Evolutionary conservation across 2,888 invertebrate species (phyloP).

Genomic region (Calliopum simillimum): DNA sequence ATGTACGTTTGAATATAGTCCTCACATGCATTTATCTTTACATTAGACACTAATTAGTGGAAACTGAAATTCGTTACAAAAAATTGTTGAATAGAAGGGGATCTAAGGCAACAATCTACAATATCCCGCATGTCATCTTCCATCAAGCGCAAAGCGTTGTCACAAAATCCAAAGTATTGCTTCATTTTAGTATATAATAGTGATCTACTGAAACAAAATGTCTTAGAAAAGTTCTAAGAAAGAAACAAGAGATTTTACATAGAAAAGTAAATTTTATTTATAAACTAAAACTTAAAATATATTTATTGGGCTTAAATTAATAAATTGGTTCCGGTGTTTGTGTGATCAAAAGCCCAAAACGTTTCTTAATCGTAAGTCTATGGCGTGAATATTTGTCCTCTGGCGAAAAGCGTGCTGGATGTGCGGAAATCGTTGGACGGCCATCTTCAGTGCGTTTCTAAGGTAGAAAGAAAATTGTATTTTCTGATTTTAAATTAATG

Average conservation of each 20-base stretch:
- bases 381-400: constrained; percentile 94
- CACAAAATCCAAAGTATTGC: too few relatives aligned
- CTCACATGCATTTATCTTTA: too few relatives aligned
- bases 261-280: constrained; percentile 21
- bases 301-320: constrained; percentile 60
- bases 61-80: too few relatives aligned
- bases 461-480: constrained; percentile 35
- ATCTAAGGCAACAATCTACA: too few relatives aligned
- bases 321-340: constrained; percentile 82
- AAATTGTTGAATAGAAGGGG: too few relatives aligned
- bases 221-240: too few relatives aligned
- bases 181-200: too few relatives aligned
- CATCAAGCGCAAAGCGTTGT: too few relatives aligned
- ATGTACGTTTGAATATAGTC: too few relatives aligned
- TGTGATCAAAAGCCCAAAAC: constrained; percentile 88
- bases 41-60: too few relatives aligned
- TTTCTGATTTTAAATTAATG: background rate
- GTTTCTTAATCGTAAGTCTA: constrained; percentile 87
- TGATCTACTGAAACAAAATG: too few relatives aligned
- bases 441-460: constrained; percentile 85
- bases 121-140: too few relatives aligned
- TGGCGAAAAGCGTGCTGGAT: constrained; percentile 93
- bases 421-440: constrained; percentile 87
- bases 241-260: background rate
- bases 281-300: background rate